Evolutionary conservation across 2,113 vertebrate species (phyloP), one percentile per base, ranked within the genome.

Genomic region (Varanus komodoensis): DNA sequence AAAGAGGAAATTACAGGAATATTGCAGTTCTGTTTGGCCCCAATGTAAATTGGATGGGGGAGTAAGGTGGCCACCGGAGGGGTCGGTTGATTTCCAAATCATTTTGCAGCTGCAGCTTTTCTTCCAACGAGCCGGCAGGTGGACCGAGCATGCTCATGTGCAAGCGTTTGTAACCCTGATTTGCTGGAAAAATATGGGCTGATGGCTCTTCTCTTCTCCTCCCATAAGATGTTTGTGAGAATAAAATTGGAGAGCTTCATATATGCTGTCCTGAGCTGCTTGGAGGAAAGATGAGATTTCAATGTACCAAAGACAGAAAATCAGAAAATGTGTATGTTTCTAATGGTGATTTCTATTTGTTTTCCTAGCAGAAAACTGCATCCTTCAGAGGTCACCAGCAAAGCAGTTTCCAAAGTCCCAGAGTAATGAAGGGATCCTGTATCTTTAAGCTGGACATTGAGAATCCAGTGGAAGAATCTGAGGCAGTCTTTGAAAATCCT

Each of bases 391-490:
- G 95, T 83, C 19, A 89, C 82, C 4, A 96, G 91, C 90, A 89
- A 86, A 94, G 78, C 3, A 87, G 92, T 64, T 48, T 92, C 8
- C 32, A 48, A 44, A 84, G 27, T 8, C 79, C 94, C 1, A 52
- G 87, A n/a, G 96, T 94, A 25, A 96, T 95, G 12, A 95, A 96
- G 34, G 96, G 94, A 54, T 97, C 98, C 83, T 92, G 95, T 77
- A 97, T 96, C 74, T 95, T 91, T 38, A 95, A 91, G 87, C 94
- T 97, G 93, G 96, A 97, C 95, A 97, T 95, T 94, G 96, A 98
- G 92, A 97, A 97, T 90, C 96, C 97, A 95, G 94, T 96, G 0
- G 64, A 80, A 4, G 97, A 98, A 71, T 94, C 96, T 1, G 96
- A 95, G 71, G 90, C 57, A 21, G 93, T 97, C 79, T 97, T 98